Evolutionary conservation across 2,888 invertebrate genomes (phyloP), one percentile per base, ranked within the genome.

Genomic region (Trimorus sp.): DNA sequence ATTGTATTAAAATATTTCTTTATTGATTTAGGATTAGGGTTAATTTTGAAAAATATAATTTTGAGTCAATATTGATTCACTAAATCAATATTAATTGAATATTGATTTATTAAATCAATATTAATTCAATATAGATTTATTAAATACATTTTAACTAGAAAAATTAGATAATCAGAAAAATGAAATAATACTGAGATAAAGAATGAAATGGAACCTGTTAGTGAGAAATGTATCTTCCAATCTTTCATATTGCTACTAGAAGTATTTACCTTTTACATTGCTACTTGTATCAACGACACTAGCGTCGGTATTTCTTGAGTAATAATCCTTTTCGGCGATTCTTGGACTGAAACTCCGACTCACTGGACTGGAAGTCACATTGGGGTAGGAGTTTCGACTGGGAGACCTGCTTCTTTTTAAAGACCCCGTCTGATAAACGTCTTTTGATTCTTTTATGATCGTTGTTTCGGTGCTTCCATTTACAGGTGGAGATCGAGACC

Each of bases 241-340:
- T 40, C 11, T 3, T 49, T 49, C 49, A 12, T 26, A 53, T 53
- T 26, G 3, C 12, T n/a, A 51, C 15, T 8, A 7, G 8, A 51
- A 51, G 8, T 51, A n/a, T n/a, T 12, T 14, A 89, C 89, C 89
- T 85, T 89, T 87, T 7, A 91, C 91, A 53, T 91, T 91, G 56
- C 91, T 91, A 75, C 89, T 91, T 0, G 91, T 91, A 65, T 91
- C 91, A 0, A 91, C 88, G 11, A 89, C 88, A 68, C 88, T 91
- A 0, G 91, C 89, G 4, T 70, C 83, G 0, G 87, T 88, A 40
- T 87, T 87, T 77, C 87, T 86, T 16, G 88, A 85, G 36, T 85
- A 85, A 16, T 74, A 83, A 4, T 89, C 89, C 58, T 85, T 89
- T 9, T 90, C 90, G 38, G 80, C 84, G 12, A 53, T 82, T 26